phyloP scores from a whole-genome alignment of 2,113 vertebrate genomes.

The Solenodon paradoxus region DNA sequence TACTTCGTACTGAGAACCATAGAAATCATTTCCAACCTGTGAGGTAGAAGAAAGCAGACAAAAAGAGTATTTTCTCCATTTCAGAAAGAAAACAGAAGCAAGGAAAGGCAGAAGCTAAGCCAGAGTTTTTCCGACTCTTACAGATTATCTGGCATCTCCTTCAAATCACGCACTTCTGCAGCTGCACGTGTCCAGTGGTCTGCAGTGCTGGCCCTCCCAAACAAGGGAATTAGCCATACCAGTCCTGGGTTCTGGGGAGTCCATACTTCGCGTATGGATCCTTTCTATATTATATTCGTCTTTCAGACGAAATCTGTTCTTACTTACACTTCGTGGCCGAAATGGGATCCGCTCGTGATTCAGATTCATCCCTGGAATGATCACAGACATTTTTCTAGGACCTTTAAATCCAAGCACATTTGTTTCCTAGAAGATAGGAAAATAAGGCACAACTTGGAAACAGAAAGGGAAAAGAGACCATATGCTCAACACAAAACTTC shows the following conservation, averaged over 20 bases:
- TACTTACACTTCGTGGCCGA: slow-evolving; percentile 90
- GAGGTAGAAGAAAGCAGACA: neutral
- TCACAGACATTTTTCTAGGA: slow-evolving; percentile 97
- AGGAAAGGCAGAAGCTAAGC: neutral
- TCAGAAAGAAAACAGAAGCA: neutral
- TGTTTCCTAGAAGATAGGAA: slow-evolving; percentile 89
- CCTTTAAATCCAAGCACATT: slow-evolving; percentile 98
- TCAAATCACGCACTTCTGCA: neutral
- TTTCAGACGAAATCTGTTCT: neutral
- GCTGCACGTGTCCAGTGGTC: neutral
- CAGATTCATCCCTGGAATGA: slow-evolving; percentile 97
- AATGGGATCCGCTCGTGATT: slow-evolving; percentile 93
- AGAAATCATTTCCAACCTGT: neutral
- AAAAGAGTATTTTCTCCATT: neutral
- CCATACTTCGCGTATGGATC: accelerated
- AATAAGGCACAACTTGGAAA: slow-evolving; percentile 28
- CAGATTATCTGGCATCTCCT: neutral
- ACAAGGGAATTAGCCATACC: neutral
- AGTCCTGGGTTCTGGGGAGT: neutral
- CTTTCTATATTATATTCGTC: neutral
- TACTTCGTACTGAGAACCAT: neutral
- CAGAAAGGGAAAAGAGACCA: neutral
- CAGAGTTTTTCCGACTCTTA: neutral
- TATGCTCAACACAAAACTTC: neutral
- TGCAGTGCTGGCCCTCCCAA: neutral